Percentiles rank a stretch among this genome's conserved stretches.
phyloP scores from a whole-genome alignment of 2,888 invertebrate genomes.

The Camptogramma bilineatum region DNA sequence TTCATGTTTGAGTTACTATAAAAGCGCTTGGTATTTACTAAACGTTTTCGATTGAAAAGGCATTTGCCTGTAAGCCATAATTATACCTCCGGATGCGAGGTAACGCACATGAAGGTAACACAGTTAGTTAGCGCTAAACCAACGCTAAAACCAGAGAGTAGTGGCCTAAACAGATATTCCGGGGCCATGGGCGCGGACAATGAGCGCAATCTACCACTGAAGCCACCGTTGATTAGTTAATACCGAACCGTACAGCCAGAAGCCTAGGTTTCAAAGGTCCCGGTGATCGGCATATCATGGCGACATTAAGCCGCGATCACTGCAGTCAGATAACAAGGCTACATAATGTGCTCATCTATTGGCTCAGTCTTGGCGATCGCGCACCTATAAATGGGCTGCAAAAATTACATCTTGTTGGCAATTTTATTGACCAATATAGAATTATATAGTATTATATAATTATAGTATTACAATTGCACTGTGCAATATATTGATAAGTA shows the following conservation, averaged over 20 bases:
- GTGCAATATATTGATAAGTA: too few relatives aligned
- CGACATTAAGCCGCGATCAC: not conserved
- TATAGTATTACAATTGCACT: too few relatives aligned
- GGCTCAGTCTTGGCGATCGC: too few relatives aligned
- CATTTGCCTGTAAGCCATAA: slow-evolving; percentile 4
- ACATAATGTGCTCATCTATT: not conserved
- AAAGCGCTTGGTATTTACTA: not conserved
- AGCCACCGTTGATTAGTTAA: slow-evolving; percentile 84
- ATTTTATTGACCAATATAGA: too few relatives aligned
- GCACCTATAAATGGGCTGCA: too few relatives aligned
- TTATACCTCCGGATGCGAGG: slow-evolving; percentile 51
- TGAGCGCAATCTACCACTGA: slow-evolving; percentile 80
- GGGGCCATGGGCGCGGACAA: slow-evolving; percentile 81
- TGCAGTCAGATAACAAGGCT: not conserved
- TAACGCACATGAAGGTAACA: slow-evolving; percentile 65
- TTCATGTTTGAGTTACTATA: too few relatives aligned
- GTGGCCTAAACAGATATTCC: slow-evolving; percentile 85
- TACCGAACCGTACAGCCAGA: slow-evolving; percentile 79
- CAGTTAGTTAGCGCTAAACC: slow-evolving; percentile 71
- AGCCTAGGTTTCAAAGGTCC: slow-evolving; percentile 42
- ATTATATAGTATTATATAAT: too few relatives aligned
- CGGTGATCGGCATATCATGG: slow-evolving; percentile 7
- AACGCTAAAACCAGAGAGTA: slow-evolving; percentile 66
- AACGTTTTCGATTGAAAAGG: not conserved
- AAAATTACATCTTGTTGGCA: too few relatives aligned